A percentile compares a stretch with the other conserved stretches of the same genome.
phyloP scores from a whole-genome alignment of 2,797 vertebrate genomes.

The Malacoraja senta region DNA sequence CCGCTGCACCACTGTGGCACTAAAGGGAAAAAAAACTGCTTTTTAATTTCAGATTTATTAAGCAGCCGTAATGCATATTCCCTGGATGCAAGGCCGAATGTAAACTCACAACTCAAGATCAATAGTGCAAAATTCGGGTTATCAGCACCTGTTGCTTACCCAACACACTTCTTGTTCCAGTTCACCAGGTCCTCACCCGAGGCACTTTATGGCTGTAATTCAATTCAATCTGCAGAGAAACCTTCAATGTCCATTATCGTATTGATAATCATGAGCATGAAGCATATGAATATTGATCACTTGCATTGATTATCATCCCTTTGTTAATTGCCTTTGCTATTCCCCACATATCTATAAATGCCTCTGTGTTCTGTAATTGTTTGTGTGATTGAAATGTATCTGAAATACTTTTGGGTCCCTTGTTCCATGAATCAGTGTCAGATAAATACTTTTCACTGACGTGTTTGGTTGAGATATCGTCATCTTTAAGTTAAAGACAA shows the following conservation, averaged over 20 bases:
- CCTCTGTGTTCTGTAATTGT: neutral
- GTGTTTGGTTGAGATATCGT: neutral
- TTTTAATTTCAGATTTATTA: too few species aligned
- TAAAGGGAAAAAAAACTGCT: too few species aligned
- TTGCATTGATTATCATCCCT: too few species aligned
- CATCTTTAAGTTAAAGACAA: slow-evolving; percentile 14
- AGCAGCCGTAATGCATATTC: too few species aligned
- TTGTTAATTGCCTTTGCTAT: neutral
- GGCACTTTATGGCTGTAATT: neutral
- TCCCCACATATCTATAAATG: neutral
- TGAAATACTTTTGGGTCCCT: neutral
- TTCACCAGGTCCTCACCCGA: neutral
- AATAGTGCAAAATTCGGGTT: too few species aligned
- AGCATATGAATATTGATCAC: too few species aligned
- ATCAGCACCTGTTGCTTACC: too few species aligned
- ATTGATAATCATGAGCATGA: neutral
- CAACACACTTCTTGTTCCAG: too few species aligned
- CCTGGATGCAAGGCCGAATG: too few species aligned
- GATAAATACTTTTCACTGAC: neutral
- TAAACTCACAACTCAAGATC: too few species aligned
- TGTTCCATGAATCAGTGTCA: slow-evolving; percentile 11
- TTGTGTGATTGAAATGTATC: slow-evolving; percentile 17
- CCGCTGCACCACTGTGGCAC: too few species aligned
- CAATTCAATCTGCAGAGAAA: neutral
- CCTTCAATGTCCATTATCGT: neutral